Evolutionary conservation across 2,113 vertebrate genomes (phyloP).

Genomic region (Stigmatopora argus): DNA sequence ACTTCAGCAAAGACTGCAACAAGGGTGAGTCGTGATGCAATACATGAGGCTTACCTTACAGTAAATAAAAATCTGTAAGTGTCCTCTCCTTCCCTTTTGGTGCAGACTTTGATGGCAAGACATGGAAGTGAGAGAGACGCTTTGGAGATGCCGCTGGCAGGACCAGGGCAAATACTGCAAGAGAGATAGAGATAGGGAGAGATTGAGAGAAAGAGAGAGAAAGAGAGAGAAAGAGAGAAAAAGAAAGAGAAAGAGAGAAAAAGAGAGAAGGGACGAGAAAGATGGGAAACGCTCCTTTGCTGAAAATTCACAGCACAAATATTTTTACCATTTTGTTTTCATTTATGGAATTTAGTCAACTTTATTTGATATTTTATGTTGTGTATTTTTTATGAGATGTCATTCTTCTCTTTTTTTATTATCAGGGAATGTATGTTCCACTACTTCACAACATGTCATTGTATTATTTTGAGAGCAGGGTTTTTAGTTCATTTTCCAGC

Average conservation of each 20-base stretch:
- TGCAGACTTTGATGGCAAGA: constrained; percentile 86
- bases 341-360: constrained; percentile 11
- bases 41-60: neutral
- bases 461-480: constrained; percentile 18
- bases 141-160: constrained; percentile 79
- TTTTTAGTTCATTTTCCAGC: constrained; percentile 38
- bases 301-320: constrained; percentile 30
- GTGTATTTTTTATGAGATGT: constrained; percentile 18
- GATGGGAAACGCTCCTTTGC: constrained; percentile 37
- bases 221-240: too few species aligned
- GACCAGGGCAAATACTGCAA: constrained; percentile 75
- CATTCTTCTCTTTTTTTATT: constrained; percentile 1
- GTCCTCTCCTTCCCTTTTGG: constrained; percentile 11
- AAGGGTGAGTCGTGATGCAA: constrained; percentile 70
- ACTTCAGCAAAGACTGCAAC: constrained; percentile 82
- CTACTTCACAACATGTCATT: neutral
- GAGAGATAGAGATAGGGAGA: neutral
- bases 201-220: too few species aligned
- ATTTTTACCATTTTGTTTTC: constrained; percentile 2
- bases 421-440: too few species aligned
- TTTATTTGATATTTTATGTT: constrained; percentile 1
- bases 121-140: constrained; percentile 81
- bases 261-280: too few species aligned
- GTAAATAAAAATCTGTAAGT: neutral
- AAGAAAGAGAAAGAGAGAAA: too few species aligned